Evolutionary conservation across 2,888 invertebrate species (phyloP).

Genomic region (Campoplex nolae): DNA sequence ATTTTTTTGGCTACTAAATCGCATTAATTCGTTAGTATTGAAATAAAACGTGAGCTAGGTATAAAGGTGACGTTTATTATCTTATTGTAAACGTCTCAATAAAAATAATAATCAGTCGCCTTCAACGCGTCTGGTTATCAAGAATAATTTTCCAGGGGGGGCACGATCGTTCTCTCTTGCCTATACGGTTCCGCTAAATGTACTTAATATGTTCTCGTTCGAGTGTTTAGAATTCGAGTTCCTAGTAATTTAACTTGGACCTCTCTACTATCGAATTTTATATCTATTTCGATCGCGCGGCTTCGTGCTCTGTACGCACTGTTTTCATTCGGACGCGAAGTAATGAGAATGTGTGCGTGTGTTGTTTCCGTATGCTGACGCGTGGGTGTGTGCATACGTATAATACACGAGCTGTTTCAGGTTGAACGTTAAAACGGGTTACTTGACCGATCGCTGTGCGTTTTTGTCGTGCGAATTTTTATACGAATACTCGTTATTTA

Average conservation of each 20-base stretch:
- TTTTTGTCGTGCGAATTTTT: no score
- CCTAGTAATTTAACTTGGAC: constrained; percentile 19
- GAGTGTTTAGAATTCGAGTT: constrained; percentile 33
- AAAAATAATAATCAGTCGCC: constrained; percentile 41
- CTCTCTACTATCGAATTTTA: constrained; percentile 42
- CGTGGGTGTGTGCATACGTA: background rate
- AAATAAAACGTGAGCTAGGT: constrained; percentile 21
- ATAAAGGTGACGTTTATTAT: constrained; percentile 49
- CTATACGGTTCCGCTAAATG: constrained; percentile 28
- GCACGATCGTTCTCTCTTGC: constrained; percentile 10
- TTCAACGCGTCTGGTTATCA: constrained; percentile 54
- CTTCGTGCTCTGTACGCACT: constrained; percentile 24
- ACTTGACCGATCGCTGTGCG: no score
- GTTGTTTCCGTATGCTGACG: background rate
- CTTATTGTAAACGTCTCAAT: constrained; percentile 13
- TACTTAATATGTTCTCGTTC: constrained; percentile 22
- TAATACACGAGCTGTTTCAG: background rate
- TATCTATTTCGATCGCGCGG: constrained; percentile 16
- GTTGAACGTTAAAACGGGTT: background rate
- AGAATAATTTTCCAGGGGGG: constrained; percentile 48
- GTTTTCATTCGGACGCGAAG: constrained; percentile 32
- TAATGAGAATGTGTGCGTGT: constrained; percentile 23
- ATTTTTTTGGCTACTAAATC: background rate
- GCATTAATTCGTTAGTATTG: background rate
- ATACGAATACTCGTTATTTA: background rate